Percentiles rank a stretch among this genome's conserved stretches.
These are phyloP conservation scores for Gallinago undulata DNA, from an alignment of 2,113 vertebrate genomes.

Conservation along the genomic window DNA sequence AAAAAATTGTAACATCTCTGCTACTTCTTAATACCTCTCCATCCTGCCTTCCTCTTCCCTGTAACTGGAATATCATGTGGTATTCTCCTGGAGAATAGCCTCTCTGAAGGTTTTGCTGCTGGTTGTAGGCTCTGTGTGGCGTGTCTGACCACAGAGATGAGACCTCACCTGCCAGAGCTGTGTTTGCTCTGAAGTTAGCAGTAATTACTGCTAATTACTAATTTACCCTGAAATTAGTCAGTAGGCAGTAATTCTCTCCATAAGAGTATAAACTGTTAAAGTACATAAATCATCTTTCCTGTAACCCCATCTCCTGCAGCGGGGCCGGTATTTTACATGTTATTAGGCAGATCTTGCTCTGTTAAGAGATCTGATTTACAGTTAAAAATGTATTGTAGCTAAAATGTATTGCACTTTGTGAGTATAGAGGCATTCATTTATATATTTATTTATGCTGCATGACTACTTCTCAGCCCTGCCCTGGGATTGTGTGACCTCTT, in stretches of 20 bases:
- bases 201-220: not conserved
- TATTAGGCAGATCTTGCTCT: not conserved
- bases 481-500: not conserved
- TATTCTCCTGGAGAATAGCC: not conserved
- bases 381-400: not conserved
- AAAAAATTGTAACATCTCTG: not conserved
- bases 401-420: not conserved
- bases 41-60: not conserved
- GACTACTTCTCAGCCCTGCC: not conserved
- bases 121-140: fast-evolving
- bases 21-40: not conserved
- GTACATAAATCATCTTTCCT: not conserved
- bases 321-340: not conserved
- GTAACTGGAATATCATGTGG: not conserved
- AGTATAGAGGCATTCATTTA: not conserved
- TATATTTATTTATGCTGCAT: not conserved
- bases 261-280: not conserved
- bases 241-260: not conserved
- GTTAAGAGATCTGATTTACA: not conserved
- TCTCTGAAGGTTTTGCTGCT: not conserved
- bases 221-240: not conserved
- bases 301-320: not conserved
- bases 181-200: not conserved
- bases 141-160: not conserved
- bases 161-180: not conserved